Evolutionary conservation across 2,888 invertebrate species (phyloP).

Genomic region (Bellardia pandia): DNA sequence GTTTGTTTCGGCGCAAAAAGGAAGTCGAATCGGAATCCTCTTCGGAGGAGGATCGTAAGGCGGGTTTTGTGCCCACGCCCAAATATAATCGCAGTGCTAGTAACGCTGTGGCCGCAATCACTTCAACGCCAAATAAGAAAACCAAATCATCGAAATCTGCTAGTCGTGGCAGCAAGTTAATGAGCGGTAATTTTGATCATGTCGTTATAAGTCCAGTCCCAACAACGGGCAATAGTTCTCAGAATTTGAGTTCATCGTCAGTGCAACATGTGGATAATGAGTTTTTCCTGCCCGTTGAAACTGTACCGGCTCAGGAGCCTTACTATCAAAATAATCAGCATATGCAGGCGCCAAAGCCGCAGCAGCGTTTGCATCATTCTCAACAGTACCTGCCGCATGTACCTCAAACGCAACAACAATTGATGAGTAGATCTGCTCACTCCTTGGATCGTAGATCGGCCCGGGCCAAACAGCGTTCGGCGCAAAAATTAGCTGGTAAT

Average conservation of each 20-base stretch:
- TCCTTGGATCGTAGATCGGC: conserved; percentile 80
- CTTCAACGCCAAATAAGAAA: conserved; percentile 68
- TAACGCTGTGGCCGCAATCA: conserved; percentile 60
- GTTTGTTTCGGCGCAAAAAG: conserved; percentile 91
- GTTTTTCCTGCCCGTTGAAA: conserved; percentile 82
- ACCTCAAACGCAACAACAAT: conserved; percentile 70
- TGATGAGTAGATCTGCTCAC: conserved; percentile 78
- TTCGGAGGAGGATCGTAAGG: conserved; percentile 84
- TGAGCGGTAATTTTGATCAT: conserved; percentile 87
- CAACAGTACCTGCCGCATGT: conserved; percentile 72
- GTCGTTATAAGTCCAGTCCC: conserved; percentile 85
- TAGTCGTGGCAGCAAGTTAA: conserved; percentile 84
- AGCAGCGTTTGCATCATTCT: conserved; percentile 70
- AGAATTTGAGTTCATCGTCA: conserved; percentile 56
- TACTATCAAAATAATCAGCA: conserved; percentile 76
- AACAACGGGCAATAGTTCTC: conserved; percentile 8
- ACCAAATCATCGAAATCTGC: conserved; percentile 84
- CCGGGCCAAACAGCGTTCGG: conserved; percentile 42
- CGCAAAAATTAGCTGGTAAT: conserved; percentile 77
- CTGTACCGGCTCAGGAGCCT: conserved; percentile 77
- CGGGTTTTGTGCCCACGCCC: conserved; percentile 80
- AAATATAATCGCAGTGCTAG: conserved; percentile 46
- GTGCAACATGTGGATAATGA: conserved; percentile 83
- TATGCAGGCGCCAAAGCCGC: conserved; percentile 50
- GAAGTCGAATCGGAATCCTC: conserved; percentile 83